These are phyloP conservation scores for Ctenomys sociabilis DNA, from an alignment of 2,113 vertebrate species.

Conservation along the genomic window DNA sequence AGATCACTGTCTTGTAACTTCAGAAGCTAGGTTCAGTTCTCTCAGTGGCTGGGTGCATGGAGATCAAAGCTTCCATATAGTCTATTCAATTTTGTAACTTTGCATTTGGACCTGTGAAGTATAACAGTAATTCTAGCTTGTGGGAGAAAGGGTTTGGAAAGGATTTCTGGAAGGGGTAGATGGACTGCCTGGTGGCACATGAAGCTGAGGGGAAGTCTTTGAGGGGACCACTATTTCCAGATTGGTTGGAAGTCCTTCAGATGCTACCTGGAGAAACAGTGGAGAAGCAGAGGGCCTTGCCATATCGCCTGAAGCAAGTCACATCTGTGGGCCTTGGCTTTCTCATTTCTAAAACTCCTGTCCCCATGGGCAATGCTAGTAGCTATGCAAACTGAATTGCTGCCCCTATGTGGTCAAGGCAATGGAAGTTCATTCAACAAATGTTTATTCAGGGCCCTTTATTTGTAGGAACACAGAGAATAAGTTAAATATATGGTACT, in stretches of 20 bases:
- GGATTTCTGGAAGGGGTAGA: slow-evolving; percentile 1
- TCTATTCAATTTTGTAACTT: background rate
- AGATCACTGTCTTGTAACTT: background rate
- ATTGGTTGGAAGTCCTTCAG: background rate
- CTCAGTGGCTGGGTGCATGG: background rate
- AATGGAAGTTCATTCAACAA: background rate
- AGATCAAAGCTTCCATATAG: background rate
- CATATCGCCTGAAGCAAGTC: background rate
- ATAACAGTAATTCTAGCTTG: background rate
- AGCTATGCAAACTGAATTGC: background rate
- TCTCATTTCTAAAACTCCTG: background rate
- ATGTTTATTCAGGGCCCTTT: slow-evolving; percentile 26
- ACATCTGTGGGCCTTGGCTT: background rate
- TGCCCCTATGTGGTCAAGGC: background rate
- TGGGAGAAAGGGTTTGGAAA: background rate
- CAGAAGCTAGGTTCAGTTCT: background rate
- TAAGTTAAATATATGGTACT: slow-evolving; percentile 5
- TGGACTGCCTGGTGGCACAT: background rate
- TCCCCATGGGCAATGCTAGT: background rate
- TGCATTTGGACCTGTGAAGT: background rate
- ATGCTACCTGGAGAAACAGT: background rate
- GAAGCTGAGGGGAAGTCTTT: background rate
- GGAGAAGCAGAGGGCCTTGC: background rate
- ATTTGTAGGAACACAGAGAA: background rate
- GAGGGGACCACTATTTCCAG: too few species aligned